A percentile compares a stretch with the other conserved stretches of the same genome.
Conservation (phyloP, 2,113 vertebrate species). For the Xiphophorus maculatus region DNA sequence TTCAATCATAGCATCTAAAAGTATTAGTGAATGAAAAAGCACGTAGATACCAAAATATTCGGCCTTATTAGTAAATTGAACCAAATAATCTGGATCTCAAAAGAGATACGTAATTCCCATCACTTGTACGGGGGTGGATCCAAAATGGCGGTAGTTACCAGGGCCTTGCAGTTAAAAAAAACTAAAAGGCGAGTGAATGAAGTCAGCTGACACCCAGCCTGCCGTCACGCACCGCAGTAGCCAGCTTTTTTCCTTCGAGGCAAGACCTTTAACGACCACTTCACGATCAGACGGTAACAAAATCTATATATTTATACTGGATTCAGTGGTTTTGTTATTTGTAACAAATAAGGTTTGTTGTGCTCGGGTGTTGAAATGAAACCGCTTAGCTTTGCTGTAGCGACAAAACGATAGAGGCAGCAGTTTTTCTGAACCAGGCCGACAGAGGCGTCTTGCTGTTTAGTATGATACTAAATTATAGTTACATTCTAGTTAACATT, state of each 20-base stretch:
- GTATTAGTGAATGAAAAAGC: background rate
- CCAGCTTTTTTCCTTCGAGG: constrained; percentile 57
- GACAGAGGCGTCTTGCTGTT: constrained; percentile 36
- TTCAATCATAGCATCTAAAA: background rate
- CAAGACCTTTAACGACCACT: constrained; percentile 36
- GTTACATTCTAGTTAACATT: background rate
- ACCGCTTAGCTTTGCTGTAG: background rate
- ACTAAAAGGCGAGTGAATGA: constrained; percentile 68
- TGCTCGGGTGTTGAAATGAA: background rate
- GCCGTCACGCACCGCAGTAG: constrained; percentile 70
- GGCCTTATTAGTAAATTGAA: background rate
- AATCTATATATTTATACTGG: background rate
- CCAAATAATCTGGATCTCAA: background rate
- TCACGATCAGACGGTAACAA: background rate
- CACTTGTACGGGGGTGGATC: constrained; percentile 44
- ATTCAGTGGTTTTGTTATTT: background rate
- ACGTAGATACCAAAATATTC: background rate
- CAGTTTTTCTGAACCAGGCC: constrained; percentile 60
- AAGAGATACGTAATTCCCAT: background rate
- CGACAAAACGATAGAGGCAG: constrained; percentile 38
- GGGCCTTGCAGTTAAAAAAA: constrained; percentile 35
- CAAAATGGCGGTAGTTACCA: constrained; percentile 69
- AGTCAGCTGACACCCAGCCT: constrained; percentile 80
- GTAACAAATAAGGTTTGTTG: background rate
- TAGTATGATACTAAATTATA: constrained; percentile 21